Conservation (phyloP, 2,888 invertebrate species). For the Watsonalla cultraria region DNA sequence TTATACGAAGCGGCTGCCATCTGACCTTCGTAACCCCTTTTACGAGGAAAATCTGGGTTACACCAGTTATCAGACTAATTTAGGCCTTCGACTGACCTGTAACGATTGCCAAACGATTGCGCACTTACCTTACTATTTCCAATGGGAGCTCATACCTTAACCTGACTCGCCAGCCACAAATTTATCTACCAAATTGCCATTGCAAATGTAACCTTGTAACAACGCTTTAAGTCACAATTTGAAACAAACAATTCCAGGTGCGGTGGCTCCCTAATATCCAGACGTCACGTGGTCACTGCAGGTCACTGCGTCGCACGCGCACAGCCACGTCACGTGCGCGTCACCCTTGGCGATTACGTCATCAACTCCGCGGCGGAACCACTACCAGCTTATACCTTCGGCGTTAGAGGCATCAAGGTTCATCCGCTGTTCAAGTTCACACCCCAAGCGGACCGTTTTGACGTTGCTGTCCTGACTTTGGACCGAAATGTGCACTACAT, state of each 20-base stretch:
- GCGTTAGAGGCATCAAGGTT: slow-evolving; percentile 91
- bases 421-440: slow-evolving; percentile 93
- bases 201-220: neutral
- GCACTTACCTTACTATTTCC: no score
- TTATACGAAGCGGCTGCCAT: no score
- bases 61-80: no score
- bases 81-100: no score
- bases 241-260: slow-evolving; percentile 79
- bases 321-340: slow-evolving; percentile 93
- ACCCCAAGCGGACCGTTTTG: slow-evolving; percentile 94
- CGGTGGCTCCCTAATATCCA: slow-evolving; percentile 93
- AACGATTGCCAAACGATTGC: no score
- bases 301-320: slow-evolving; percentile 96
- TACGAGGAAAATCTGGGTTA: no score
- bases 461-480: slow-evolving; percentile 92
- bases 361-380: slow-evolving; percentile 96
- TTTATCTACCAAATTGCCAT: no score
- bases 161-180: no score
- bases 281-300: slow-evolving; percentile 94
- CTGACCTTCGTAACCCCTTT: no score
- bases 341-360: slow-evolving; percentile 95
- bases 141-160: no score
- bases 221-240: no score
- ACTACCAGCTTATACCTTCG: slow-evolving; percentile 93
- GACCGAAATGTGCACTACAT: slow-evolving; percentile 94